Evolutionary conservation across 37 sponge, comb jelly and placozoan genomes (phyloP).

Genomic region (Agelas oroides): DNA sequence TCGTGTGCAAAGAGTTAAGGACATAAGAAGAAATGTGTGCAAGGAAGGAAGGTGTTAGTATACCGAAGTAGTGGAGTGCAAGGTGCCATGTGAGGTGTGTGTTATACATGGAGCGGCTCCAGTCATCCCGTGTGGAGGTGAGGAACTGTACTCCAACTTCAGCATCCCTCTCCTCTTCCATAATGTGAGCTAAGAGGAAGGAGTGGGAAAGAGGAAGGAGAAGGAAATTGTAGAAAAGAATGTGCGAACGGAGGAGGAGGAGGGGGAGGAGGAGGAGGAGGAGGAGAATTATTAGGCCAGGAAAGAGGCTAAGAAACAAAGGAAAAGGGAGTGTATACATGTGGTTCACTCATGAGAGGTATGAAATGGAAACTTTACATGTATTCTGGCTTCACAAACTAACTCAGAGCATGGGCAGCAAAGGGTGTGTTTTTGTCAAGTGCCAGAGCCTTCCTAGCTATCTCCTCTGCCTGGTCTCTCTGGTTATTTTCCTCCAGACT

Average conservation of each 20-base stretch:
- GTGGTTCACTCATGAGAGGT: too few species aligned
- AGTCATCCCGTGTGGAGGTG: slow-evolving; percentile 50
- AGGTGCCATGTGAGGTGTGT: slow-evolving; percentile 88
- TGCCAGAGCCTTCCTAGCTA: slow-evolving; percentile 48
- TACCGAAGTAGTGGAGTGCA: slow-evolving; percentile 76
- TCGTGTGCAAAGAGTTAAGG: too few species aligned
- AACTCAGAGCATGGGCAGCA: slow-evolving; percentile 59
- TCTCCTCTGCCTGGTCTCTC: slow-evolving; percentile 39
- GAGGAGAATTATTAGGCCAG: too few species aligned
- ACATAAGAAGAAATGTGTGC: too few species aligned
- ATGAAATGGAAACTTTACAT: too few species aligned
- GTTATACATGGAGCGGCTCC: slow-evolving; percentile 47
- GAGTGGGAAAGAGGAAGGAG: too few species aligned
- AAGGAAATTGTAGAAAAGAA: too few species aligned
- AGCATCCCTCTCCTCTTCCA: slow-evolving; percentile 65
- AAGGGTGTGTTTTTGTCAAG: slow-evolving; percentile 43
- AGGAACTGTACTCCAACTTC: slow-evolving; percentile 73
- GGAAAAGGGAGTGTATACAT: too few species aligned
- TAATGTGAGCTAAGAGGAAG: slow-evolving; percentile 59
- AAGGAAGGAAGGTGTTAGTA: neutral
- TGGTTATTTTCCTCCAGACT: slow-evolving; percentile 55
- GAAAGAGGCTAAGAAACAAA: too few species aligned
- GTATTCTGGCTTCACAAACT: too few species aligned
- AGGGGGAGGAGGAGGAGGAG: too few species aligned
- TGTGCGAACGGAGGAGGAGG: too few species aligned